Evolutionary conservation across 2,888 invertebrate genomes (phyloP).

Genomic region (Yponomeuta sedellus): DNA sequence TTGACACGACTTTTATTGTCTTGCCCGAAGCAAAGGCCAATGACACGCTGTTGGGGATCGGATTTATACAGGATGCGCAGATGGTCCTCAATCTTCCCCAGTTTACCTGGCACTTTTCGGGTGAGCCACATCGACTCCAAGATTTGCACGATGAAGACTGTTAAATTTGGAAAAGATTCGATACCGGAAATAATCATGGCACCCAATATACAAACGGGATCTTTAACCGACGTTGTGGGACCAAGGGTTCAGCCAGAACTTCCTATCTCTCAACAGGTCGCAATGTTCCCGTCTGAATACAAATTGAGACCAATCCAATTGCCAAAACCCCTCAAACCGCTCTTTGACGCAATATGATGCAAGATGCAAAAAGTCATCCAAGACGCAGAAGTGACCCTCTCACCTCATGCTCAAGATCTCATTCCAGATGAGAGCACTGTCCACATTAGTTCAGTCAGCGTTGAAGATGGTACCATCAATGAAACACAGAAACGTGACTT

Average conservation of each 20-base stretch:
- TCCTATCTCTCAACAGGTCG: too few species aligned
- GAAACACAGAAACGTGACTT: neutral
- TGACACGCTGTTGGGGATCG: conserved; percentile 2
- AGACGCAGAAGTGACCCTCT: neutral
- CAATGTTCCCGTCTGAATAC: neutral
- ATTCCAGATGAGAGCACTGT: neutral
- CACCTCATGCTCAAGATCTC: conserved; percentile 1
- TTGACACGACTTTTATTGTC: neutral
- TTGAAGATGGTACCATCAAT: neutral
- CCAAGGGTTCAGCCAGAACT: too few species aligned
- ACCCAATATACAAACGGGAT: neutral
- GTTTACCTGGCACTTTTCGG: neutral
- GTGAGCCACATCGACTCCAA: neutral
- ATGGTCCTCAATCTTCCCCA: conserved; percentile 9
- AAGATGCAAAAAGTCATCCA: neutral
- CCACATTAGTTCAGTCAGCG: conserved; percentile 4
- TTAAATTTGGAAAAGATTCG: neutral
- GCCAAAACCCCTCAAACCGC: neutral
- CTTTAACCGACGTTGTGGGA: too few species aligned
- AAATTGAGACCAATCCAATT: neutral
- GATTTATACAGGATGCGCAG: conserved; percentile 7
- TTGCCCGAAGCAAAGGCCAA: neutral
- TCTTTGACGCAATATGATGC: too few species aligned
- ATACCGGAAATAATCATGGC: neutral
- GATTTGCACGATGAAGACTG: conserved; percentile 11